These are phyloP conservation scores for Poeciliopsis presidionis DNA, from an alignment of 2,797 vertebrate genomes.

Conservation along the genomic window DNA sequence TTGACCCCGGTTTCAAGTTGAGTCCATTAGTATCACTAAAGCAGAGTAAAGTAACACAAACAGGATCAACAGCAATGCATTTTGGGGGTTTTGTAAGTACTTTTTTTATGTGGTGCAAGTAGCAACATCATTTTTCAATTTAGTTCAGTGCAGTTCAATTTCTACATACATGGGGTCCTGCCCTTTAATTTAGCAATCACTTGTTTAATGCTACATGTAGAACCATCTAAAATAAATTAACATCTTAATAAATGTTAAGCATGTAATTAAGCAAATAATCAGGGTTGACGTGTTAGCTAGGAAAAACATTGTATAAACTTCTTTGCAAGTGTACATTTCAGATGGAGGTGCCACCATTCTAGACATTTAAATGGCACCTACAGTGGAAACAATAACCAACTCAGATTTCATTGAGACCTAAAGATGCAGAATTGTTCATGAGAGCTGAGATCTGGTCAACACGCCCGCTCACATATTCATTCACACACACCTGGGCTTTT, in stretches of 20 bases:
- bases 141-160: too few relatives aligned
- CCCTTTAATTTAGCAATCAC: neutral
- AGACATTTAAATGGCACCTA: neutral
- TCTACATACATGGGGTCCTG: too few relatives aligned
- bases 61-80: neutral
- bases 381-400: neutral
- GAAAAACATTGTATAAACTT: neutral
- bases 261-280: neutral
- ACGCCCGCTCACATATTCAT: neutral
- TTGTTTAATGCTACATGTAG: neutral
- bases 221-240: neutral
- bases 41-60: neutral
- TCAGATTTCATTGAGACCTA: neutral
- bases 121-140: neutral
- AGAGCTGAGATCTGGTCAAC: neutral
- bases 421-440: neutral
- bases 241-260: too few relatives aligned
- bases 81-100: neutral
- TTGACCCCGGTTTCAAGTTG: neutral
- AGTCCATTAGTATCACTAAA: neutral
- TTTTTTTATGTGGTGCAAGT: neutral
- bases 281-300: neutral
- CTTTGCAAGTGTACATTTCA: neutral
- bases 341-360: neutral
- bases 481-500: conserved; percentile 55